Conservation (phyloP, 2,888 invertebrate genomes). For the Netelia virgata region DNA sequence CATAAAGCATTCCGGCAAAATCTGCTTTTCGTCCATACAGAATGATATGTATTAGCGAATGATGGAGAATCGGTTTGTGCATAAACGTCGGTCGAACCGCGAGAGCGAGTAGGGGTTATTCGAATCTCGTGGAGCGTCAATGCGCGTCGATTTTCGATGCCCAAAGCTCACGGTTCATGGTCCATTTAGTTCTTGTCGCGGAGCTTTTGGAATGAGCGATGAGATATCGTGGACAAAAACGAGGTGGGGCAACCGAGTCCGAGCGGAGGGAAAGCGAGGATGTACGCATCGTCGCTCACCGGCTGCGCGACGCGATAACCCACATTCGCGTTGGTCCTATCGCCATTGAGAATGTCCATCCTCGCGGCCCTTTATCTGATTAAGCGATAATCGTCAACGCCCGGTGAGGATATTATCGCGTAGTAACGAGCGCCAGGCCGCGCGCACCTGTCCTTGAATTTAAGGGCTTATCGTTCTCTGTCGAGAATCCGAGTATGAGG, state of each 20-base stretch:
- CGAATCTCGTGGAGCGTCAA: conserved; percentile 61
- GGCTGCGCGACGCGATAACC: conserved; percentile 53
- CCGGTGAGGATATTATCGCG: conserved; percentile 35
- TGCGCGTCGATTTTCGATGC: conserved; percentile 57
- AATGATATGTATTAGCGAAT: conserved; percentile 34
- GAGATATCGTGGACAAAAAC: conserved; percentile 41
- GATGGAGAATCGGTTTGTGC: conserved; percentile 26
- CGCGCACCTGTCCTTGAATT: conserved; percentile 48
- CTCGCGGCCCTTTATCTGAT: conserved; percentile 48
- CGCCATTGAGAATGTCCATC: conserved; percentile 48
- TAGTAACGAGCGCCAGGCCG: conserved; percentile 29
- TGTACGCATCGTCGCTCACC: conserved; percentile 48
- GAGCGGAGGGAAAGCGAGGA: conserved; percentile 36
- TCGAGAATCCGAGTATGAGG: background rate
- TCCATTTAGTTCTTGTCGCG: conserved; percentile 52
- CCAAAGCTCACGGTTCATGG: conserved; percentile 50
- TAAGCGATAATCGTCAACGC: conserved; percentile 59
- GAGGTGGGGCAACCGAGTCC: conserved; percentile 8
- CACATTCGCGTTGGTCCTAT: conserved; percentile 47
- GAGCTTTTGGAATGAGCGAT: conserved; percentile 56
- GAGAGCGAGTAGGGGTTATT: conserved; percentile 34
- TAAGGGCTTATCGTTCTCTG: conserved; percentile 48
- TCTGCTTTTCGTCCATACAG: conserved; percentile 32
- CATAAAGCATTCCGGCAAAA: background rate
- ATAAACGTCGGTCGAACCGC: conserved; percentile 1